Base-by-base conservation (phyloP, 1,140 invertebrate genomes). In the Conus betulinus region DNA sequence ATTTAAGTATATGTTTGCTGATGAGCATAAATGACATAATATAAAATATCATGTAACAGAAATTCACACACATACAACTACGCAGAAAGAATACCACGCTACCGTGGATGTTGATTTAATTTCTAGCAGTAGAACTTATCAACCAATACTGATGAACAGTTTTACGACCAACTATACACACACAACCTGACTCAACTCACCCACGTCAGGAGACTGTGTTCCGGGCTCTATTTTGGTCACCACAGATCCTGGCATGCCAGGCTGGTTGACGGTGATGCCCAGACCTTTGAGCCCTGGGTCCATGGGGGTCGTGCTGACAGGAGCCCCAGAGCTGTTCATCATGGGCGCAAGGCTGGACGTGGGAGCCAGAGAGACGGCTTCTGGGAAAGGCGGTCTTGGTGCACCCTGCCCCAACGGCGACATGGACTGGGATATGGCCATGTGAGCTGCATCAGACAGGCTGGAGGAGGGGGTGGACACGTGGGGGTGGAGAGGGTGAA, bases 191-290 rank as follows among this genome's bases (percentile, higher is more conserved):
- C 51, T 55, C 15, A 2, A 85, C 84, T 85, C 67, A 87, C 85
- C 85, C 25, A 87, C 27, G 17, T 78, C 67, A 52, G 55, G 60
- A 0, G 74, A 87, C 71, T 90, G 85, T 51, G 87, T 84, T 20
- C 85, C 82, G 39, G 89, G 88, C 25, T 90, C 89, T 6, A 63
- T 79, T 82, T 90, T 90, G 57, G 88, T 82, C 5, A 84, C 76
- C n/a, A 87, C 27, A 5, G 57, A 10, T 15, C 81, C 76, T 17
- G 76, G 71, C 60, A 90, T 79, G 39, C 83, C 63, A 6, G 83
- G 20, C 51, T 88, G 85, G 85, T 87, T 78, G 74, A 87, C 53
- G 17, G 71, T 20, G 51, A 87, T 79, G 51, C 13, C 74, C 85
- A 87, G 52, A 15, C n/a, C 52, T 27, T 78, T 87, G 1, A 55